phyloP scores from a whole-genome alignment of 2,113 vertebrate genomes.

The Calonectris borealis region DNA sequence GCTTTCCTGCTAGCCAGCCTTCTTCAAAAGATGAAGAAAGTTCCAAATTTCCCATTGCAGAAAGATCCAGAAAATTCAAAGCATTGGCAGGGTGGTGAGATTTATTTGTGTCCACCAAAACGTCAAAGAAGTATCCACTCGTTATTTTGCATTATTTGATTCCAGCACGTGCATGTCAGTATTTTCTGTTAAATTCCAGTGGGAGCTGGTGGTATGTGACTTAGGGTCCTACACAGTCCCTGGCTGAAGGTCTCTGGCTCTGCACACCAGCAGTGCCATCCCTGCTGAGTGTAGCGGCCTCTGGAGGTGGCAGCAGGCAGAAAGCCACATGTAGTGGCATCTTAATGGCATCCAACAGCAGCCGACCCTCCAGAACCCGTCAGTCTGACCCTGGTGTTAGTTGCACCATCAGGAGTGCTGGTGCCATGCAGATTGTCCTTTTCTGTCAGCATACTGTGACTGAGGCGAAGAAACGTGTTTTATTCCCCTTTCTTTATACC shows the following conservation, averaged over 20 bases:
- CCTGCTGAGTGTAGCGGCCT: background rate
- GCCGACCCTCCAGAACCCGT: rapidly evolving
- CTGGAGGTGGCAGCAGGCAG: background rate
- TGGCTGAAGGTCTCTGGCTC: background rate
- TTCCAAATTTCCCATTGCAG: background rate
- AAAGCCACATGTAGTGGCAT: background rate
- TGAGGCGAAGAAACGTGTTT: background rate
- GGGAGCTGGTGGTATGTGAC: background rate
- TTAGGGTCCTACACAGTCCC: background rate
- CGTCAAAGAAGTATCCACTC: background rate
- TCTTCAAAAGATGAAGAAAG: background rate
- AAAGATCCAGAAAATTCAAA: background rate
- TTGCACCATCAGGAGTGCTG: background rate
- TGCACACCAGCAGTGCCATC: background rate
- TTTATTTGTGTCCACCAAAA: background rate
- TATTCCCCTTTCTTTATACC: background rate
- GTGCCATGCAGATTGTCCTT: background rate
- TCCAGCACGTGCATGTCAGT: rapidly evolving
- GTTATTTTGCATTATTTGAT: background rate
- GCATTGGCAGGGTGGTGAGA: background rate
- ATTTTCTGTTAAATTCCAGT: background rate
- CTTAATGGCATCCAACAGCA: background rate
- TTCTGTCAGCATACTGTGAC: background rate
- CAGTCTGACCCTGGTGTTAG: background rate
- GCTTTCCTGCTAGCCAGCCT: background rate